Evolutionary conservation across 2,888 invertebrate species (phyloP), one percentile per base, ranked within the genome.

Genomic region (Subacronicta megacephala): DNA sequence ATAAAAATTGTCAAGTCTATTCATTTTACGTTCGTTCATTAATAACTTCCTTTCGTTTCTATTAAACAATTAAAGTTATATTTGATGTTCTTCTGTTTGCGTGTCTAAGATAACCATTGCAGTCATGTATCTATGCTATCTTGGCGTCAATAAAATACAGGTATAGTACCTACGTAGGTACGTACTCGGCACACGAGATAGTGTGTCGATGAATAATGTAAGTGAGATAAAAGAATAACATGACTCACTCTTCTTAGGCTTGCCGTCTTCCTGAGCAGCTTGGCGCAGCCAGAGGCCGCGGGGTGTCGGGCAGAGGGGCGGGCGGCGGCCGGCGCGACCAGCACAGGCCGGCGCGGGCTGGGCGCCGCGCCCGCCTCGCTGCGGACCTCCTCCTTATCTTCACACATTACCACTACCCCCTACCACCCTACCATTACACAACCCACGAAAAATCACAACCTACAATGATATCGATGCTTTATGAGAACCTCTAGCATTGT

Each of bases 201-300:
- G 10, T 56, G 9, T 29, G 38, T 13, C n/a, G 26, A 35, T 49
- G 42, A 53, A 46, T 47, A 37, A 53, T 57, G 20, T 53, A 15
- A 18, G 16, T 15, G 29, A 35, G 42, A 50, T 54, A 43, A 7
- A 13, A 31, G 31, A 59, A 47, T 53, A 44, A 59, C 42, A 43
- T 44, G 35, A 68, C 87, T 94, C 84, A 97, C 97, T n/a, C 96
- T 97, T 97, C 90, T 97, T 97, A 46, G 97, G 97, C 84, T 96
- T 96, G 75, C 97, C 97, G 90, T 97, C 94, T 97, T 97, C 84
- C 96, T 95, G 55, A 97, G 95, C 72, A 97, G 94, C 90, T 97
- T 97, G 82, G 96, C 96, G 90, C 97, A 97, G 89, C 97, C 97
- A 97, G 86, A 97, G 97, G 67, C 97, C 97, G 66, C 97, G 95